phyloP scores from a whole-genome alignment of 2,113 vertebrate genomes.

The Platycercus adscitus region DNA sequence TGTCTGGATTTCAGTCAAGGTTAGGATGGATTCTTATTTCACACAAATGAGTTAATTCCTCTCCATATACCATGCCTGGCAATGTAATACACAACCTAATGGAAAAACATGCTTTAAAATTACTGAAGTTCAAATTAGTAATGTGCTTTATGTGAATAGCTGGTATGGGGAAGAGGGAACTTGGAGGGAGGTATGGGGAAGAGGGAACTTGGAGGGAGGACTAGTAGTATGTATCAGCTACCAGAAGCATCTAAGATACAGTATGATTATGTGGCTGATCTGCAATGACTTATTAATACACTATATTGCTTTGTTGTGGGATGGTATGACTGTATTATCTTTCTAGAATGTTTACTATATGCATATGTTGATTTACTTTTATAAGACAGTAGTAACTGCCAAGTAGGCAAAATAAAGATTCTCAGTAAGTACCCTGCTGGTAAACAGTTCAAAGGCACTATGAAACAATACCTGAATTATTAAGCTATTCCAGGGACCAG shows the following conservation, averaged over 20 bases:
- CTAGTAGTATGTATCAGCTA: not conserved
- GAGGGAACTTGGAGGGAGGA: not conserved
- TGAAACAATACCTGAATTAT: slow-evolving; percentile 33
- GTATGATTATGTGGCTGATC: not conserved
- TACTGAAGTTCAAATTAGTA: not conserved
- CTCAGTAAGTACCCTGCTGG: not conserved
- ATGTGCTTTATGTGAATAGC: not conserved
- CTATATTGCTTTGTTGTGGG: not conserved
- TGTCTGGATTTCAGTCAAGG: not conserved
- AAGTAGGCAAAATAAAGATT: slow-evolving; percentile 27
- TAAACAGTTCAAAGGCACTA: slow-evolving; percentile 43
- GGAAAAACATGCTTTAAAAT: not conserved
- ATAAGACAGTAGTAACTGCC: not conserved
- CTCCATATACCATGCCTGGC: not conserved
- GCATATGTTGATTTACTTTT: not conserved
- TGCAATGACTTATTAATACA: not conserved
- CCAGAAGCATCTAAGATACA: not conserved
- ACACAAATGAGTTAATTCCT: not conserved
- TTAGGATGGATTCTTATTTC: not conserved
- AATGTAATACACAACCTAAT: not conserved
- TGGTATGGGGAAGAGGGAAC: not conserved
- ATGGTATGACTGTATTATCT: not conserved
- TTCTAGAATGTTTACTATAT: not conserved
- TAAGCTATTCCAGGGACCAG: slow-evolving; percentile 2
- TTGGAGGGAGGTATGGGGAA: not conserved